Percentiles rank a stretch among this genome's conserved stretches.
phyloP scores from a whole-genome alignment of 2,888 invertebrate genomes.

The Drosophila neonasuta region DNA sequence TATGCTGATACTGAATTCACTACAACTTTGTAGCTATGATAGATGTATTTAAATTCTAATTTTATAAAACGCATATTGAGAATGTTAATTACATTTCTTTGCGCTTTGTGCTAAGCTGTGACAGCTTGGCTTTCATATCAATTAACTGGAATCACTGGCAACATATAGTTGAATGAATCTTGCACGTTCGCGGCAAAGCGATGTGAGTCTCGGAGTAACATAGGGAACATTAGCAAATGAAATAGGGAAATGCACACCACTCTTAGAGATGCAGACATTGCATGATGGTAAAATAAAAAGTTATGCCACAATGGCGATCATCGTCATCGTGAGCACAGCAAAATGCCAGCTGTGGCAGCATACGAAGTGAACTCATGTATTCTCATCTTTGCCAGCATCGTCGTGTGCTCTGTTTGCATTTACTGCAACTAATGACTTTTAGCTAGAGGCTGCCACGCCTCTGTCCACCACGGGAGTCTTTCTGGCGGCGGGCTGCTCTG shows the following conservation, averaged over 20 bases:
- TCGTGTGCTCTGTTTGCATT: conserved; percentile 50
- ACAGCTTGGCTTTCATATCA: background rate
- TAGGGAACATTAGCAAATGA: conserved; percentile 58
- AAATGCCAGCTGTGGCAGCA: conserved; percentile 15
- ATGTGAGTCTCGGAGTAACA: background rate
- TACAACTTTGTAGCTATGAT: background rate
- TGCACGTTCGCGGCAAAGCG: background rate
- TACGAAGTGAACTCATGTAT: conserved; percentile 6
- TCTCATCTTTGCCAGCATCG: conserved; percentile 18
- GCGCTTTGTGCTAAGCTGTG: background rate
- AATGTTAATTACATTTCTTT: background rate
- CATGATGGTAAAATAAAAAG: conserved; percentile 10
- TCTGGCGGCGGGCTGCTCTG: conserved; percentile 31
- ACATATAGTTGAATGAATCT: background rate
- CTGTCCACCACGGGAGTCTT: conserved; percentile 23
- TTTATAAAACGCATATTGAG: background rate
- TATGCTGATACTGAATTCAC: background rate
- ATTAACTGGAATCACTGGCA: background rate
- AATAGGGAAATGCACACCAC: conserved; percentile 10
- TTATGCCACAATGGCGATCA: conserved; percentile 31
- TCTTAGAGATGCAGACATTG: background rate
- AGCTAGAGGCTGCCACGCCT: conserved; percentile 55
- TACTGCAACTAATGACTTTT: conserved; percentile 72
- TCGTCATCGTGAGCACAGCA: background rate
- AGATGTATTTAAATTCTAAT: background rate